Base-by-base conservation (phyloP, 2,113 vertebrate species). In the Oophaga pumilio region DNA sequence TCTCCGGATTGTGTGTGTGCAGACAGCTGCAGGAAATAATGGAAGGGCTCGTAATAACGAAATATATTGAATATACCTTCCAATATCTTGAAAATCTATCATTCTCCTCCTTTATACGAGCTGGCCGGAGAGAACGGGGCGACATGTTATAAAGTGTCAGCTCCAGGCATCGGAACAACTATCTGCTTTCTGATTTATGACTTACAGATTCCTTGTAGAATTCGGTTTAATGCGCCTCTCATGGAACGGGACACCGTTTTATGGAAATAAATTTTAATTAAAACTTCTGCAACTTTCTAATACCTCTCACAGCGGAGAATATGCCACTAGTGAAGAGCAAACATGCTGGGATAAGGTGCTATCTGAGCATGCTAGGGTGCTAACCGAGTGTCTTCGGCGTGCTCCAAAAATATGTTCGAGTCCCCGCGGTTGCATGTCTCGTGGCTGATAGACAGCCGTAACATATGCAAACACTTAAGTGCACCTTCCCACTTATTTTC, bases 31-130 rank as follows among this genome's bases (percentile, higher is more conserved):
- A 24, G 9, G 64, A 66, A 64, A 24, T 24, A 22, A 62, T 22
- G 60, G 17, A 62, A 22, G 60, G 20, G 33, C 33, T 33, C 33
- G 33, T 33, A 66, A 66, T 24, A 66, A 50, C 8, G 2, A 17
- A 74, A 10, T 17, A 74, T 8, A 20, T 13, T 14, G 71, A 6
- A 73, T 73, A 73, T 6, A 73, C 24, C 28, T 28, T 20, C 71
- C 33, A 74, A 20, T 20, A 33, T 74, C 71, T 74, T 74, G 43
- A 74, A 50, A 74, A 74, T 74, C 71, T 20, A 74, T 74, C 71
- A 49, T 50, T 74, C 5, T 8, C 0, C 71, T 22, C 2, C 12
- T 76, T 76, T 22, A 33, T 76, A 76, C n/a, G 43, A 11, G 49
- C 9, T 76, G 49, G 49, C 74, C 0, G 43, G 2, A 52, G 33